Evolutionary conservation across 2,113 vertebrate genomes (phyloP).

Genomic region (Turdus rufiventris): DNA sequence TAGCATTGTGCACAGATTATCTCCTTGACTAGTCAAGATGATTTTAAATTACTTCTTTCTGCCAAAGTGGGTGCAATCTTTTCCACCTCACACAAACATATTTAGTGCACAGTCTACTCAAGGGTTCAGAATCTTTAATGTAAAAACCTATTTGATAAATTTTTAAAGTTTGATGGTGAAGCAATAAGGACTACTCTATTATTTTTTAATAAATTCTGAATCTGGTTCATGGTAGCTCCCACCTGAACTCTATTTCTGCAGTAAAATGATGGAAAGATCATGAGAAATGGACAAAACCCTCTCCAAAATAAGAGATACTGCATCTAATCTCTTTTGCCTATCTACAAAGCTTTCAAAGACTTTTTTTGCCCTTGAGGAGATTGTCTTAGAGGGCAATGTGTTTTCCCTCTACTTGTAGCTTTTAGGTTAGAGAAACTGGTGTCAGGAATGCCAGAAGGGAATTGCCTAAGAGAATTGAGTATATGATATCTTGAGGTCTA

Average conservation of each 20-base stretch:
- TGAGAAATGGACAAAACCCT: background rate
- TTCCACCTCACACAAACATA: background rate
- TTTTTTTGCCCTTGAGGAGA: background rate
- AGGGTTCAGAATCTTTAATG: background rate
- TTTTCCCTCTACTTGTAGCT: background rate
- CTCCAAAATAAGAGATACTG: background rate
- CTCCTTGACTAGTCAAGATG: background rate
- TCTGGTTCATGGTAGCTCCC: background rate
- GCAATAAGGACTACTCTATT: background rate
- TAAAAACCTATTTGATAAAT: background rate
- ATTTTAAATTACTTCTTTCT: background rate
- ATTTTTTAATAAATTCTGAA: background rate
- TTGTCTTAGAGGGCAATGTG: background rate
- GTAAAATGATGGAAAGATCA: background rate
- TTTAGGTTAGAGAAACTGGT: background rate
- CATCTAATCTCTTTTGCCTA: background rate
- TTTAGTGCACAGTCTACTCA: background rate
- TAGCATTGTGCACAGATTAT: background rate
- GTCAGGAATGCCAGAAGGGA: background rate
- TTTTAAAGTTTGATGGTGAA: background rate
- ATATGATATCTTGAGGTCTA: background rate
- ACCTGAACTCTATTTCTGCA: background rate
- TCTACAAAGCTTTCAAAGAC: background rate
- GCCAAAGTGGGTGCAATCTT: background rate
- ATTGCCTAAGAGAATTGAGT: background rate